These are phyloP conservation scores for Hemiprocne comata DNA, from an alignment of 2,113 vertebrate species.

Conservation along the genomic window DNA sequence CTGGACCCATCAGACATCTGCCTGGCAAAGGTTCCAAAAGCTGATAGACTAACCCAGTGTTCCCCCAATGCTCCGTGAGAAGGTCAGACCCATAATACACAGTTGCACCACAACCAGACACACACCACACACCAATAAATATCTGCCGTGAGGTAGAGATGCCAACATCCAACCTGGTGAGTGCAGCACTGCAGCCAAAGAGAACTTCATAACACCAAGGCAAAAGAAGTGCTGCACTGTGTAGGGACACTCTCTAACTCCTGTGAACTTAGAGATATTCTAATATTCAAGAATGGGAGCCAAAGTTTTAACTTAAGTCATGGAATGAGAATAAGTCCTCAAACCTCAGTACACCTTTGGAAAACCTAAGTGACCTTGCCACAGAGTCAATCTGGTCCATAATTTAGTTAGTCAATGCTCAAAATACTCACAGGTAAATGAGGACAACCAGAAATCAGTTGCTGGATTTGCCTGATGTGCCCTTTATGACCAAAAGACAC, in stretches of 20 bases:
- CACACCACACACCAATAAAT: neutral
- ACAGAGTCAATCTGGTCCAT: neutral
- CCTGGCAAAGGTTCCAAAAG: neutral
- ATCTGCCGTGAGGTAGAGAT: neutral
- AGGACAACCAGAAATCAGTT: neutral
- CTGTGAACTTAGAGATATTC: neutral
- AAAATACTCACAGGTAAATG: neutral
- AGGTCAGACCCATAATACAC: neutral
- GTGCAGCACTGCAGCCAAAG: neutral
- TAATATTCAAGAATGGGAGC: neutral
- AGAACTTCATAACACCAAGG: neutral
- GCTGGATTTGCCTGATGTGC: neutral
- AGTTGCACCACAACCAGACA: neutral
- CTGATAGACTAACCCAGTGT: neutral
- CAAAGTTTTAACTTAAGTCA: neutral
- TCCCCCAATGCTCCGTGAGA: neutral
- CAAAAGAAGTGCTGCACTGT: neutral
- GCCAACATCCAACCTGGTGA: neutral
- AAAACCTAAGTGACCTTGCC: neutral
- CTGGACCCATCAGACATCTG: too few species aligned
- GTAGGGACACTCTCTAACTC: neutral
- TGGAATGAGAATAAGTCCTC: neutral
- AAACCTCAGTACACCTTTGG: neutral
- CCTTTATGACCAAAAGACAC: neutral
- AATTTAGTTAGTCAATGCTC: neutral